phyloP scores from a whole-genome alignment of 2,113 vertebrate genomes.

The Chaetodon auriga region DNA sequence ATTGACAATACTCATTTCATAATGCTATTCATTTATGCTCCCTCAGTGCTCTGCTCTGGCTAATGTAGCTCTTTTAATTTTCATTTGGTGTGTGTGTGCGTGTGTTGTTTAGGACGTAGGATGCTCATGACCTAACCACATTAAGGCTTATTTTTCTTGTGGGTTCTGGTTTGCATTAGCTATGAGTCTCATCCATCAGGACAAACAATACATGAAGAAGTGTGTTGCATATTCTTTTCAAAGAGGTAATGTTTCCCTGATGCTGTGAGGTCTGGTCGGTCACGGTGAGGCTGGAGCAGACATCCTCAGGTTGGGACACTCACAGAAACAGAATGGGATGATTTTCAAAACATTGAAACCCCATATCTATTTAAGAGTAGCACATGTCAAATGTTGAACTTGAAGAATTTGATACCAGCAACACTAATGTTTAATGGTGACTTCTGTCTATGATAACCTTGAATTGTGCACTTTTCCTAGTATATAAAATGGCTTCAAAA shows the following conservation, averaged over 20 bases:
- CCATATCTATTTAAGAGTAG: no score
- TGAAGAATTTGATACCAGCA: no score
- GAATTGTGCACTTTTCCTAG: background rate
- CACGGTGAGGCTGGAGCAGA: background rate
- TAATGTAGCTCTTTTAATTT: slow-evolving; percentile 72
- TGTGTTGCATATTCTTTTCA: slow-evolving; percentile 22
- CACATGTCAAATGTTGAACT: no score
- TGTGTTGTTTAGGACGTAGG: slow-evolving; percentile 38
- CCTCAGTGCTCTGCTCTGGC: slow-evolving; percentile 59
- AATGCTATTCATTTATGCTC: slow-evolving; percentile 74
- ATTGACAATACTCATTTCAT: slow-evolving; percentile 71
- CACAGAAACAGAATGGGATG: no score
- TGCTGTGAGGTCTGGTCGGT: background rate
- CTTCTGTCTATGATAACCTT: background rate
- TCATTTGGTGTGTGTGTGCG: slow-evolving; percentile 37
- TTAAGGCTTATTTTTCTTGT: slow-evolving; percentile 67
- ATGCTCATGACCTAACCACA: slow-evolving; percentile 59
- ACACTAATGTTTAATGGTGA: no score
- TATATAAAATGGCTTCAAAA: background rate
- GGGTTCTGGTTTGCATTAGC: slow-evolving; percentile 77
- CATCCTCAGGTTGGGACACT: no score
- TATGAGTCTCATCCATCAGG: slow-evolving; percentile 62
- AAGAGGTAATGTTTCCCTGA: slow-evolving; percentile 29
- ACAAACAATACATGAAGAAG: slow-evolving; percentile 35
- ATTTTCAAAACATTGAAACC: no score